phyloP scores from a whole-genome alignment of 2,113 vertebrate genomes.

The Sylvia atricapilla region DNA sequence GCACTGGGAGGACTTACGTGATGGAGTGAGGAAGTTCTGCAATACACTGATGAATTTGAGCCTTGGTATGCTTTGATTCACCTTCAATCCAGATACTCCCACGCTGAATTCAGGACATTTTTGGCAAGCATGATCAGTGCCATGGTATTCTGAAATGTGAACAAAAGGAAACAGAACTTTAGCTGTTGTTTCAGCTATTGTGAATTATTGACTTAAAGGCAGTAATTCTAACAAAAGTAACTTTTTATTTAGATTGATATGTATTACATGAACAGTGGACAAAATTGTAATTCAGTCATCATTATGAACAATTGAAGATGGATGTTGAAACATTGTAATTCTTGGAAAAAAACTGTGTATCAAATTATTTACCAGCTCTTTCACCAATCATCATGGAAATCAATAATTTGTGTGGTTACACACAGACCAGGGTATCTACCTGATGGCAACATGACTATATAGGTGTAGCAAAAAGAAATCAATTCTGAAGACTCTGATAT shows the following conservation, averaged over 20 bases:
- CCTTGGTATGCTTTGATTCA: background rate
- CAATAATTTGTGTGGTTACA: background rate
- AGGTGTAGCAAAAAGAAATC: background rate
- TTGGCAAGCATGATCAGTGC: background rate
- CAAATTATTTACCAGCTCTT: background rate
- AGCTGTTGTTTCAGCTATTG: background rate
- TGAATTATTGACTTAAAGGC: background rate
- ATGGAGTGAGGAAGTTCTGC: accelerated
- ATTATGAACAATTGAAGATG: background rate
- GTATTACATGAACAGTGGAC: background rate
- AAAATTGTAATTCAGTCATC: background rate
- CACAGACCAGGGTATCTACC: background rate
- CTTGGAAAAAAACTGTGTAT: background rate
- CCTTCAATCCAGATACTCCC: background rate
- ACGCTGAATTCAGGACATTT: background rate
- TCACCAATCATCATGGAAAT: background rate
- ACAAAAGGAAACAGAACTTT: background rate
- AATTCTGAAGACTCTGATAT: background rate
- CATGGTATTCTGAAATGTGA: background rate
- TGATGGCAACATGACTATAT: background rate
- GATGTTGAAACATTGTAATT: background rate
- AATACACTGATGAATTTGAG: background rate
- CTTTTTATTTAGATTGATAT: background rate
- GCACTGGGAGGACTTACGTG: background rate
- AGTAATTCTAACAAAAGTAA: background rate